Evolutionary conservation across 2,113 vertebrate species (phyloP), one percentile per base, ranked within the genome.

Genomic region (Stictonetta naevosa): DNA sequence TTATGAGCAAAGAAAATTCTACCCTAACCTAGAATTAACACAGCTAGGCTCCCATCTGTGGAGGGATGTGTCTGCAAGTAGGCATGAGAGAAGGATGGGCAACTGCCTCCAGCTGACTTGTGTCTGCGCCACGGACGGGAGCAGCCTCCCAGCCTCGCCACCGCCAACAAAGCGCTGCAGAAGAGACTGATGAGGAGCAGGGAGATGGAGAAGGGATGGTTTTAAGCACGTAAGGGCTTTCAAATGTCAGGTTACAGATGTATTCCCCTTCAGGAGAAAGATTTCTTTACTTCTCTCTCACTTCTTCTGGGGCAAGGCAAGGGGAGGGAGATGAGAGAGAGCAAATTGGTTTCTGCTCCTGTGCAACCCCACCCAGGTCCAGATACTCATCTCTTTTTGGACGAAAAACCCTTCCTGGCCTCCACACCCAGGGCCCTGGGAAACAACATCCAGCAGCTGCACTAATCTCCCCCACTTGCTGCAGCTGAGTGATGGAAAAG

Each of bases 371-470:
- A 95, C 96, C 96, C 89, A 48, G 59, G 52, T 62, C 63, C 95
- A 96, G 91, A 97, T 96, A 97, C 84, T 97, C 95, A 93, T 97
- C 94, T 92, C 73, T 73, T 92, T 92, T 82, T 69, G 83, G 92
- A 96, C 52, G 94, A 97, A 95, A 93, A 95, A 87, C 94, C 52
- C 77, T 96, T 92, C 86, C 88, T 87, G 83, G 83, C 83, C 87
- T 92, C 94, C 86, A 80, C 81, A 28, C 86, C 91, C 79, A 52
- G 88, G 63, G 81, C 95, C 86, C 81, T 78, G 92, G 96, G 95
- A 97, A 97, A 97, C 87, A 96, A 97, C 93, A 97, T 90, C 97
- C 97, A 96, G 96, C 97, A 98, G 97, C 98, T 96, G 96, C 97
- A 96, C 77, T 97, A 95, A 97, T 97, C 97, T 97, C 96, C 93